These are phyloP conservation scores for Pammene aurita DNA, from an alignment of 2,888 invertebrate species.

Conservation along the genomic window DNA sequence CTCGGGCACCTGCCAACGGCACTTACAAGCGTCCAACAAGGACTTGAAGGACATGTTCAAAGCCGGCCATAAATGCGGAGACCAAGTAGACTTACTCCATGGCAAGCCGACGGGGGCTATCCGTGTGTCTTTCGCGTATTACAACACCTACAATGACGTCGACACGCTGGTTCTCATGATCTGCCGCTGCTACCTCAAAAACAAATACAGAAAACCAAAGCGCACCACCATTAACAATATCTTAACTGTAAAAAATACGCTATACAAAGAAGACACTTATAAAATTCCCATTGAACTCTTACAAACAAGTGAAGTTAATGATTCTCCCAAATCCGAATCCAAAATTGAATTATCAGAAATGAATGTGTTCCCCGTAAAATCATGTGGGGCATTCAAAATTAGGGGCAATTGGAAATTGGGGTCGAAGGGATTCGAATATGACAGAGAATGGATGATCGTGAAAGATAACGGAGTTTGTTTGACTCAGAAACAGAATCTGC, in stretches of 20 bases:
- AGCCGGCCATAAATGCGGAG: constrained; percentile 96
- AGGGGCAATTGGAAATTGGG: constrained; percentile 87
- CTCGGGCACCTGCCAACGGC: constrained; percentile 95
- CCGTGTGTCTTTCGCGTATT: constrained; percentile 96
- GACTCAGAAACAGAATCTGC: constrained; percentile 93
- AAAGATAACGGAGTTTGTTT: constrained; percentile 91
- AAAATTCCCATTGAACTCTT: constrained; percentile 50
- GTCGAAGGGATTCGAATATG: constrained; percentile 91
- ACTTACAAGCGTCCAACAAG: constrained; percentile 86
- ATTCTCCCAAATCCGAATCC: constrained; percentile 48
- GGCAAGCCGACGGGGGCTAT: constrained; percentile 96
- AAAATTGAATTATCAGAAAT: constrained; percentile 63
- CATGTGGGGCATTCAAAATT: constrained; percentile 91
- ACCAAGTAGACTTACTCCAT: constrained; percentile 91
- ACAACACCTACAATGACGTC: constrained; percentile 89
- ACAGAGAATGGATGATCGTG: constrained; percentile 97
- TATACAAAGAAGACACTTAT: constrained; percentile 48
- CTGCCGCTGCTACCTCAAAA: constrained; percentile 87
- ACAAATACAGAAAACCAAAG: constrained; percentile 57
- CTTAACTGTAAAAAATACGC: constrained; percentile 44
- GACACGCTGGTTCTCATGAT: constrained; percentile 89
- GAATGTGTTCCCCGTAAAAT: constrained; percentile 93
- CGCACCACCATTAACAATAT: constrained; percentile 52
- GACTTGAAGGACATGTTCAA: constrained; percentile 90
- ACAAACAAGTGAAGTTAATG: constrained; percentile 45